These are phyloP conservation scores for Calephelis virginiensis DNA, from an alignment of 1,140 invertebrate genomes.

Conservation along the genomic window DNA sequence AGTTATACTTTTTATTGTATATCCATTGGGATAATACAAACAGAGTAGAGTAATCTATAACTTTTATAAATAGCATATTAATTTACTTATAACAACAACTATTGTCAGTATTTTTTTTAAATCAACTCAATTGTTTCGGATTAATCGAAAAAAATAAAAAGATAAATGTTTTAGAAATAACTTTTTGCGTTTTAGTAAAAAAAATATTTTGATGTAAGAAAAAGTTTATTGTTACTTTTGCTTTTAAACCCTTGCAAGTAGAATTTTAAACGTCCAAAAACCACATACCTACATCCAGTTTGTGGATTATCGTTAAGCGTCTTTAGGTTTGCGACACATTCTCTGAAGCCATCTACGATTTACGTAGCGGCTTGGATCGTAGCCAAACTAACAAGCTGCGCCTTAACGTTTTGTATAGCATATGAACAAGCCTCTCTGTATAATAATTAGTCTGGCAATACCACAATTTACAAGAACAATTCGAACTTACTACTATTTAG, in stretches of 20 bases:
- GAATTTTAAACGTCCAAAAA: too few relatives aligned
- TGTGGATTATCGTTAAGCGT: constrained; percentile 16
- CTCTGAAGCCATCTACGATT: constrained; percentile 19
- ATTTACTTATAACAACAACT: too few relatives aligned
- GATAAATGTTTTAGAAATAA: not conserved
- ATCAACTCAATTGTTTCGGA: not conserved
- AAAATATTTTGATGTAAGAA: too few relatives aligned
- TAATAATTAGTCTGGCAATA: constrained; percentile 1
- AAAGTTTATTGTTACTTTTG: too few relatives aligned
- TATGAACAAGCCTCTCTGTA: constrained; percentile 9
- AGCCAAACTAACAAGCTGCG: constrained; percentile 32
- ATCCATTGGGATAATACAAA: too few relatives aligned
- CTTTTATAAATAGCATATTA: too few relatives aligned
- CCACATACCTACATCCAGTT: not conserved
- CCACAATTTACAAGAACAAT: not conserved
- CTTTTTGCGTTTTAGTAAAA: not conserved
- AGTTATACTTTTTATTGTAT: too few relatives aligned
- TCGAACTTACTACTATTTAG: not conserved
- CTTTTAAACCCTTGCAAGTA: too few relatives aligned
- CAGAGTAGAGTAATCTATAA: too few relatives aligned
- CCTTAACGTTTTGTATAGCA: constrained; percentile 17
- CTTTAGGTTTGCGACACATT: constrained; percentile 6
- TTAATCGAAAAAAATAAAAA: not conserved
- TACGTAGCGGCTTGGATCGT: constrained; percentile 21
- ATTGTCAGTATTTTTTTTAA: too few relatives aligned